Evolutionary conservation across 53 echinoderm and acorn worm genomes (phyloP).

Genomic region (Holothuria scabra): DNA sequence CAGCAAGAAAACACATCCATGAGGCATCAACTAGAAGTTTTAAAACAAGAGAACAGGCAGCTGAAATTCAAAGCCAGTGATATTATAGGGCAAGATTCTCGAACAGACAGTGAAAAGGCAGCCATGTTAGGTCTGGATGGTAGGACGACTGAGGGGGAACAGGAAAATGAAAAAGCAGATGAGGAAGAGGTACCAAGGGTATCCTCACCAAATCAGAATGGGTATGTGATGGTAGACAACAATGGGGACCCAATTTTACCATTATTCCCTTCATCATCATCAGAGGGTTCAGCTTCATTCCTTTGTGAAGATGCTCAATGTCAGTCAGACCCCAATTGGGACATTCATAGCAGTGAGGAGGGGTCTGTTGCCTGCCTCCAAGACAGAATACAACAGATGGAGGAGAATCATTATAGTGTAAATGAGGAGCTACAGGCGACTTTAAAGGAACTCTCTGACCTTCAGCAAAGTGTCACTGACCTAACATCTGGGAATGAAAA

Average conservation of each 20-base stretch:
- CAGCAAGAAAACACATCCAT: conserved; percentile 97
- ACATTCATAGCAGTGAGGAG: conserved; percentile 86
- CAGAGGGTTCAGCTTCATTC: conserved; percentile 75
- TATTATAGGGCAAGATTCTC: conserved; percentile 74
- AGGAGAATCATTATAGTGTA: conserved; percentile 97
- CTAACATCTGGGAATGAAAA: conserved; percentile 88
- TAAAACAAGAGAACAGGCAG: conserved; percentile 85
- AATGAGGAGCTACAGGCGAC: conserved; percentile 99
- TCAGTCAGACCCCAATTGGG: conserved; percentile 93
- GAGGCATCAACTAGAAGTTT: conserved; percentile 83
- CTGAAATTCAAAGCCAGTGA: conserved; percentile 81
- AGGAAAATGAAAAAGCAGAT: conserved; percentile 55
- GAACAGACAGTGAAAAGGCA: conserved; percentile 95
- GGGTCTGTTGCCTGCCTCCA: conserved; percentile 97
- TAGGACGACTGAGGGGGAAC: conserved; percentile 15
- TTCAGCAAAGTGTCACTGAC: conserved; percentile 85
- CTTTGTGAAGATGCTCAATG: conserved; percentile 56
- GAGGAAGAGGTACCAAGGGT: conserved; percentile 54
- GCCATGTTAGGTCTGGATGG: conserved; percentile 77
- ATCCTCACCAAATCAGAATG: conserved; percentile 57
- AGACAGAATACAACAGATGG: conserved; percentile 99
- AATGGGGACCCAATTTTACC: conserved; percentile 84
- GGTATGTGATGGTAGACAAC: conserved; percentile 79
- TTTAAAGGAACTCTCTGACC: conserved; percentile 90
- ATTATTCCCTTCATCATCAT: conserved; percentile 90